Percentiles rank a stretch among this genome's conserved stretches.
phyloP scores from a whole-genome alignment of 2,797 vertebrate species.

The Novumbra hubbsi region DNA sequence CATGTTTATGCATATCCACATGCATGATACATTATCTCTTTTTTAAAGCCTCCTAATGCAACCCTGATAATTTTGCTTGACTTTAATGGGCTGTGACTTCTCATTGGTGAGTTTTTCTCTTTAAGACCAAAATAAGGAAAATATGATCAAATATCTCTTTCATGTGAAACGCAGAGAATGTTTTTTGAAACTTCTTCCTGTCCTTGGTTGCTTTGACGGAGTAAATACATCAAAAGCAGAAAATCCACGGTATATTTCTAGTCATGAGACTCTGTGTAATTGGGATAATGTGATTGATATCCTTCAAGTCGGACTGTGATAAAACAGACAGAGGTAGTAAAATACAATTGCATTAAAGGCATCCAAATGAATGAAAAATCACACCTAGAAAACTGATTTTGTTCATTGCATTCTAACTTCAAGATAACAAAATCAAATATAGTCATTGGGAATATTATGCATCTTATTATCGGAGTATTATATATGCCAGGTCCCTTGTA shows the following conservation, averaged over 20 bases:
- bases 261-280: conserved; percentile 74
- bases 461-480: conserved; percentile 43
- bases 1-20: conserved; percentile 86
- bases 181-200: conserved; percentile 71
- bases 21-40: conserved; percentile 80
- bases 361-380: conserved; percentile 6
- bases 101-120: conserved; percentile 68
- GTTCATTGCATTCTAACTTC: background rate
- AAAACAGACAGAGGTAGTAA: conserved; percentile 18
- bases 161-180: conserved; percentile 73
- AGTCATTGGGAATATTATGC: conserved; percentile 11
- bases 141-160: conserved; percentile 75
- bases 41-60: conserved; percentile 78
- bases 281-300: conserved; percentile 75
- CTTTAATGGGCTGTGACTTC: conserved; percentile 77
- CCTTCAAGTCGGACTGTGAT: conserved; percentile 69
- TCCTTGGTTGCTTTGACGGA: conserved; percentile 43
- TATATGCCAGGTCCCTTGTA: conserved; percentile 61
- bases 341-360: conserved; percentile 15
- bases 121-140: conserved; percentile 73
- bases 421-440: conserved; percentile 1
- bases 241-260: conserved; percentile 65
- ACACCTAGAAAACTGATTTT: background rate
- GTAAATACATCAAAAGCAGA: conserved; percentile 74
- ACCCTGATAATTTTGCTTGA: conserved; percentile 78